Base-by-base conservation (phyloP, 2,888 invertebrate genomes). In the Amiota minor region DNA sequence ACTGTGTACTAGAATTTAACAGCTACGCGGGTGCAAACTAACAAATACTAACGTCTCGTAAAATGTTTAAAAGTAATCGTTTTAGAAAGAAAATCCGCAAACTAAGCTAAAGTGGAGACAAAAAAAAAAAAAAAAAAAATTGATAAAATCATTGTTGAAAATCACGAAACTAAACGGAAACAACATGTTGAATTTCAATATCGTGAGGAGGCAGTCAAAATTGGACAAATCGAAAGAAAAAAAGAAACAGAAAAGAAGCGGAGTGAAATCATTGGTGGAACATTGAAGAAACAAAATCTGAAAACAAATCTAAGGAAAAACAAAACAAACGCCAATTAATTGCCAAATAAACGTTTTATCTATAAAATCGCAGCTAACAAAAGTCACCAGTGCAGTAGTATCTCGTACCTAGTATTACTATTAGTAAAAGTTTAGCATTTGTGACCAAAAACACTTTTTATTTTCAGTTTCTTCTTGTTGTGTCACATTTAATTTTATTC, bases 281-380 rank as follows among this genome's bases (percentile, higher is more conserved):
- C 35, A 35, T 6, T 35, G 35, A 35, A 35, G 35, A 35, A 35
- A 35, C 2, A 82, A 84, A 79, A 78, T 80, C 76, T 83, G 59
- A 82, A 84, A 82, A 85, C 85, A 85, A 83, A 83, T 83, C 84
- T 83, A 78, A 78, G 76, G 84, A 83, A 83, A 84, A 65, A 65
- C 18, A 46, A 64, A 46, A 83, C 84, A 85, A 83, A 83, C 78
- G 84, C 85, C 86, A 87, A 88, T 88, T 87, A 87, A 87, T 88
- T 87, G 86, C 86, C 88, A 87, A 87, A 87, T 87, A 84, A 87
- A 87, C 84, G 85, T 85, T 84, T 86, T 86, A 87, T 87, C 88
- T 87, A 82, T 77, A 76, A 84, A 86, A 87, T 87, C 87, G 82
- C 69, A 75, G 72, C 72, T 75, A 70, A 73, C 77, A 76, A 71